These are phyloP conservation scores for Bolborhynchus lineola DNA, from an alignment of 2,113 vertebrate genomes.

Conservation along the genomic window DNA sequence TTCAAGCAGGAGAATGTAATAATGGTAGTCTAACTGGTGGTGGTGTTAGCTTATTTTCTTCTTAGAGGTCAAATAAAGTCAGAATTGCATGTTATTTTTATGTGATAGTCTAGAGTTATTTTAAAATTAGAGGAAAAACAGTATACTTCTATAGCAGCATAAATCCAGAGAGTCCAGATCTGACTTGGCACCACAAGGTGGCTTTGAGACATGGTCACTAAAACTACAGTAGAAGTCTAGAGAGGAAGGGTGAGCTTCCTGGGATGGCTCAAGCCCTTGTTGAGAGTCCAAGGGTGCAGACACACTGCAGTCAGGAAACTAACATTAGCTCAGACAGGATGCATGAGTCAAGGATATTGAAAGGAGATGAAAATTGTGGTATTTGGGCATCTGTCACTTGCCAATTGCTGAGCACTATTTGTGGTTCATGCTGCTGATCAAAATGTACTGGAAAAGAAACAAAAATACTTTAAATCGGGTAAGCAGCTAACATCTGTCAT, in stretches of 20 bases:
- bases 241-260: constrained; percentile 1
- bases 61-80: not conserved
- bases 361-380: not conserved
- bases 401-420: not conserved
- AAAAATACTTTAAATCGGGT: constrained; percentile 59
- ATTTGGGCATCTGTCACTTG: constrained; percentile 1
- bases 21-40: not conserved
- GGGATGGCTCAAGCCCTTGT: not conserved
- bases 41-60: not conserved
- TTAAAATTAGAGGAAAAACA: not conserved
- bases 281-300: constrained; percentile 20
- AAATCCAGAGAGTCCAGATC: not conserved
- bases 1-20: not conserved
- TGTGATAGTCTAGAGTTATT: not conserved
- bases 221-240: not conserved
- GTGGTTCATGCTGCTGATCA: constrained; percentile 7
- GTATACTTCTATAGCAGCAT: not conserved
- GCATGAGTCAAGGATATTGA: constrained; percentile 65
- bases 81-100: not conserved
- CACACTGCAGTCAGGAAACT: constrained; percentile 57
- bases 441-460: constrained; percentile 54
- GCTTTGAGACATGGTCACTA: not conserved
- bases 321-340: constrained; percentile 71
- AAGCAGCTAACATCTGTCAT: not conserved
- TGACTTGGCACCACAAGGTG: not conserved